Conservation (phyloP, 2,113 vertebrate genomes). For the Mustela nigripes region DNA sequence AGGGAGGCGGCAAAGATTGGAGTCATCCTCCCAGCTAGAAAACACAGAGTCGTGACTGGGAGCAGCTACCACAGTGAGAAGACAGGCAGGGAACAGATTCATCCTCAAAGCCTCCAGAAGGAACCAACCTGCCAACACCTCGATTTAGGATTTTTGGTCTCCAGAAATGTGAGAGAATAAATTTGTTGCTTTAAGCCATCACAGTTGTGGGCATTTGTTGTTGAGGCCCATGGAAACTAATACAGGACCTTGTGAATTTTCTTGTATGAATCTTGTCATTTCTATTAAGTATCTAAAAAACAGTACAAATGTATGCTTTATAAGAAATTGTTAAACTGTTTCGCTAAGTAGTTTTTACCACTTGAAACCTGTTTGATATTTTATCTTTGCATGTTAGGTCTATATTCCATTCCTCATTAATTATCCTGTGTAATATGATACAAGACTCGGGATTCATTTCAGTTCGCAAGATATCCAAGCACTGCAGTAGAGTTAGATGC, state of each 20-base stretch:
- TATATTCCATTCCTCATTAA: background rate
- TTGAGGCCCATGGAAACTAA: background rate
- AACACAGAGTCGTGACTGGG: background rate
- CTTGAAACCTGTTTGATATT: background rate
- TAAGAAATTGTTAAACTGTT: background rate
- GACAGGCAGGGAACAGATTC: background rate
- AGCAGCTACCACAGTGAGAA: background rate
- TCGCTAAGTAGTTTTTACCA: background rate
- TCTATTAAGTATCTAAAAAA: background rate
- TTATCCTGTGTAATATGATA: background rate
- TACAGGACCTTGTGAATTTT: background rate
- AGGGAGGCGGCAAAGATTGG: background rate
- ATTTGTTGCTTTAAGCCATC: background rate
- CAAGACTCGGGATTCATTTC: background rate
- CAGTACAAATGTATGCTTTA: background rate
- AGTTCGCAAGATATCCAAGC: background rate
- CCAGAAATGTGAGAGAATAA: conserved; percentile 3
- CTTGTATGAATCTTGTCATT: background rate
- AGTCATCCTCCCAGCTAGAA: background rate
- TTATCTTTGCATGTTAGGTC: background rate
- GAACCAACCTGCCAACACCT: background rate
- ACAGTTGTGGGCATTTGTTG: background rate
- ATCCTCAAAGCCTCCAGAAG: background rate
- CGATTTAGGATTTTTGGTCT: background rate
- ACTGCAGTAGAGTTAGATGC: background rate